These are phyloP conservation scores for Agrenia bidenticulata DNA, from an alignment of 2,888 invertebrate species.

Conservation along the genomic window DNA sequence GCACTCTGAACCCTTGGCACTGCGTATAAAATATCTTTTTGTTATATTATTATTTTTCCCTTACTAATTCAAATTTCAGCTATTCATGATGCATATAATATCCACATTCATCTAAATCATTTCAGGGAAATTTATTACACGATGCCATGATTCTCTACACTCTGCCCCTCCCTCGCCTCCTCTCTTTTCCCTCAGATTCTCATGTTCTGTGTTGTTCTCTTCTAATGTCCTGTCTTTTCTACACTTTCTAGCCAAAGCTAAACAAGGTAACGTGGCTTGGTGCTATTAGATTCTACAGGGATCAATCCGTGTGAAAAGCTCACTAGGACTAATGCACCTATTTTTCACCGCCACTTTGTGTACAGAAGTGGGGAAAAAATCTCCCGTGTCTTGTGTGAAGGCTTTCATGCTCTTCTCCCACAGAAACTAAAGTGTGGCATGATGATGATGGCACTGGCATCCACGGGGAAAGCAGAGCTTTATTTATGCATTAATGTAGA, in stretches of 20 bases:
- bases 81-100: constrained; percentile 6
- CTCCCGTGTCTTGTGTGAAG: background rate
- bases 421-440: no score
- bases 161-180: background rate
- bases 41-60: background rate
- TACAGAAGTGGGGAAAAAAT: no score
- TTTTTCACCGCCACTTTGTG: constrained; percentile 18
- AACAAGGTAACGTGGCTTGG: no score
- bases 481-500: no score
- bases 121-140: constrained; percentile 1
- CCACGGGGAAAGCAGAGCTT: no score
- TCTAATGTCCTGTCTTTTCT: no score
- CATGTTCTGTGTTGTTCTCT: no score
- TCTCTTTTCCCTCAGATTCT: background rate
- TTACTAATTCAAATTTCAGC: constrained; percentile 4
- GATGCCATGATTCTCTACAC: background rate
- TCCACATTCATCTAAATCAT: background rate
- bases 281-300: no score
- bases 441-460: no score
- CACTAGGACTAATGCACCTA: constrained; percentile 15
- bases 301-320: constrained; percentile 13
- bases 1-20: background rate
- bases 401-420: no score
- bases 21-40: background rate
- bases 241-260: no score